These are phyloP conservation scores for Spilosoma lubricipeda DNA, from an alignment of 2,888 invertebrate species.

Conservation along the genomic window DNA sequence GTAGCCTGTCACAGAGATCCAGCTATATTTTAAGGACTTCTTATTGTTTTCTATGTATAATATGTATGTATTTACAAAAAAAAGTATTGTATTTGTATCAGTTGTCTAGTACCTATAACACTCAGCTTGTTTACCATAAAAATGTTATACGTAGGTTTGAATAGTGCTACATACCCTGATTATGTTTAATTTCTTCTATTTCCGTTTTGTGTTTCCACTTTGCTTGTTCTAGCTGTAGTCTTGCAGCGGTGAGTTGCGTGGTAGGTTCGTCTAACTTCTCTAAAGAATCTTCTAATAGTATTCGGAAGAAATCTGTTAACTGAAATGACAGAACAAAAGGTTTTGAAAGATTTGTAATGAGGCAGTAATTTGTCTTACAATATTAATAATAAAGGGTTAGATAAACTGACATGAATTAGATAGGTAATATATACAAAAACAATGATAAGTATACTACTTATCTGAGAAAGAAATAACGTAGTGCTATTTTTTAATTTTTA, in stretches of 20 bases:
- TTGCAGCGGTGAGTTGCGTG: constrained; percentile 87
- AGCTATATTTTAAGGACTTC: too few relatives aligned
- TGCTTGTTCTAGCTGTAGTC: constrained; percentile 89
- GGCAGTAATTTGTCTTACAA: neutral
- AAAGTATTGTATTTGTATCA: too few relatives aligned
- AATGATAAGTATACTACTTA: neutral
- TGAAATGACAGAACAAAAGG: constrained; percentile 56
- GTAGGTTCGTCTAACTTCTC: constrained; percentile 87
- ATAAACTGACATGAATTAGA: neutral
- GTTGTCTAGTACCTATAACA: too few relatives aligned
- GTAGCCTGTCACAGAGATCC: too few relatives aligned
- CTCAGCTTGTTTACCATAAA: neutral
- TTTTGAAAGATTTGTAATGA: neutral
- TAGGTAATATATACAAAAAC: neutral
- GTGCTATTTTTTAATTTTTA: too few relatives aligned
- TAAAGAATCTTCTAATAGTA: constrained; percentile 89
- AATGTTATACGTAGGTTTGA: neutral
- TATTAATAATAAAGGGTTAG: neutral
- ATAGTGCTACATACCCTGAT: constrained; percentile 81
- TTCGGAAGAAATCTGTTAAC: constrained; percentile 90
- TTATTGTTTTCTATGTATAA: too few relatives aligned
- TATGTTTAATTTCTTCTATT: constrained; percentile 90
- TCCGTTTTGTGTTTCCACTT: constrained; percentile 91
- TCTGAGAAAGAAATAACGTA: too few relatives aligned
- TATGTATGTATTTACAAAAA: too few relatives aligned